Conservation (phyloP, 2,113 vertebrate genomes). For the Oenanthe oenanthe region DNA sequence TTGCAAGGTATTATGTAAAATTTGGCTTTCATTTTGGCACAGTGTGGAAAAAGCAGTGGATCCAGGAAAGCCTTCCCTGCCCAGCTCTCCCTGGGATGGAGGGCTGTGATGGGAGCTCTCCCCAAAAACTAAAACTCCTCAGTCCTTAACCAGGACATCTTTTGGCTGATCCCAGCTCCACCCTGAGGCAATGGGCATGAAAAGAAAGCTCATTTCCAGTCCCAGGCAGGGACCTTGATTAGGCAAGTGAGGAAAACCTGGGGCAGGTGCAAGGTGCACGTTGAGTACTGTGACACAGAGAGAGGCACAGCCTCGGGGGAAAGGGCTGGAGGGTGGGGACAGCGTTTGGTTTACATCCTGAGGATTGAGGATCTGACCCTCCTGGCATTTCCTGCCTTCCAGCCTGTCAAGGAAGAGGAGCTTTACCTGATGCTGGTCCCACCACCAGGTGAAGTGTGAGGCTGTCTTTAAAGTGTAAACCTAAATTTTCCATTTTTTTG, state of each 20-base stretch:
- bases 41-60: not conserved
- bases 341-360: not conserved
- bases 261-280: not conserved
- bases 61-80: not conserved
- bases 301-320: not conserved
- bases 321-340: not conserved
- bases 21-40: not conserved
- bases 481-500: not conserved
- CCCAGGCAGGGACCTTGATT: not conserved
- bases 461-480: not conserved
- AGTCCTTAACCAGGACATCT: not conserved
- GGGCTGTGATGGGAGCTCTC: not conserved
- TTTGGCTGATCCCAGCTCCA: not conserved
- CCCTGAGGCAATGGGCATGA: not conserved
- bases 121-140: not conserved
- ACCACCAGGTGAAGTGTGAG: not conserved
- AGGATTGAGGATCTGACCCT: not conserved
- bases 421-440: not conserved
- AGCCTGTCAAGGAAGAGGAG: not conserved
- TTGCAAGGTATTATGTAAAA: not conserved
- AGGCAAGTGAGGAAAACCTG: not conserved
- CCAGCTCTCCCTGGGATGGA: not conserved
- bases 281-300: not conserved
- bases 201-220: not conserved
- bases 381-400: not conserved